Percentiles rank a stretch among this genome's conserved stretches.
Conservation (phyloP, 2,113 vertebrate species). For the Porphyrio hochstetteri region DNA sequence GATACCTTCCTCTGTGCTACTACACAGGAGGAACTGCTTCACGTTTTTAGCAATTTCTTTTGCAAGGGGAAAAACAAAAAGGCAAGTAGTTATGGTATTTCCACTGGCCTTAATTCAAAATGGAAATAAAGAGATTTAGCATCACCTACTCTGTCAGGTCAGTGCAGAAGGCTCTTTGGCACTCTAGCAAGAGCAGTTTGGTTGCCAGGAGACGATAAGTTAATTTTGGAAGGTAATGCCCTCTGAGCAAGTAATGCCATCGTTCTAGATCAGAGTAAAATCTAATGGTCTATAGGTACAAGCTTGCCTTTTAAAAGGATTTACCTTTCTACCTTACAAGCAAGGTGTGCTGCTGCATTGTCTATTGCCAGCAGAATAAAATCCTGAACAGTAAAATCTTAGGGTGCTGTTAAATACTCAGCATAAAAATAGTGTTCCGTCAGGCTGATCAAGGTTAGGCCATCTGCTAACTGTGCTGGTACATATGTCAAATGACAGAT, state of each 20-base stretch:
- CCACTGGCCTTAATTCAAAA: not conserved
- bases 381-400: not conserved
- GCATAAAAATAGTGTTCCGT: conserved; percentile 1
- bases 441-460: not conserved
- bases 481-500: conserved; percentile 39
- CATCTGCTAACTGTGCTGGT: conserved; percentile 31
- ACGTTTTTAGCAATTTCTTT: not conserved
- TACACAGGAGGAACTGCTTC: not conserved
- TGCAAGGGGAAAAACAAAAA: not conserved
- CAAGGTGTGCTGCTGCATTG: not conserved
- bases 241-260: conserved; percentile 25
- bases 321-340: not conserved
- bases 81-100: not conserved
- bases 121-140: not conserved
- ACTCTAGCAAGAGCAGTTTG: not conserved
- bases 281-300: not conserved
- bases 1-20: not conserved
- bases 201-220: conserved; percentile 60
- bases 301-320: conserved; percentile 11
- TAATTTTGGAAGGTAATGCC: conserved; percentile 58
- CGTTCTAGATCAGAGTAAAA: not conserved
- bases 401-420: not conserved
- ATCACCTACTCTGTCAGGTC: not conserved
- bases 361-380: not conserved
- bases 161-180: not conserved